Conservation (phyloP, 2,797 vertebrate species). For the Trichosurus vulpecula region DNA sequence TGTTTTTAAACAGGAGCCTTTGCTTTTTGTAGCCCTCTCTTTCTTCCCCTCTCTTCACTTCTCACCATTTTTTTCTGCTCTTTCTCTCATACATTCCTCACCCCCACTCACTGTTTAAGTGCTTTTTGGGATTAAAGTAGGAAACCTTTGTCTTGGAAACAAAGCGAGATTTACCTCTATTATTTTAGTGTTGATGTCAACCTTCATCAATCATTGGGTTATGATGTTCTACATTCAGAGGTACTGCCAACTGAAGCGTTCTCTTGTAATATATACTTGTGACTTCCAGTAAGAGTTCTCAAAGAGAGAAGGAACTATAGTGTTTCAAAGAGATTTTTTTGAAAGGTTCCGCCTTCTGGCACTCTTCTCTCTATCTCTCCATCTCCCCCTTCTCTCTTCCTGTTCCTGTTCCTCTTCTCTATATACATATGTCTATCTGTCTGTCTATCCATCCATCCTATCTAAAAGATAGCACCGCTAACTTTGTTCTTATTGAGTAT, state of each 20-base stretch:
- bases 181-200: neutral
- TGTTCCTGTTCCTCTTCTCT: conserved; percentile 28
- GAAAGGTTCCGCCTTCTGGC: too few relatives aligned
- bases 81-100: neutral
- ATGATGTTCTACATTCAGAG: neutral
- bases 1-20: neutral
- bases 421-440: too few relatives aligned
- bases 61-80: neutral
- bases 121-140: neutral
- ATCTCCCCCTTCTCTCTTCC: neutral
- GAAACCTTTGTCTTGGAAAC: neutral
- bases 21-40: neutral
- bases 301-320: neutral
- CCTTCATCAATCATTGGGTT: neutral
- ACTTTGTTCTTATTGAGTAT: neutral
- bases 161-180: neutral
- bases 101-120: neutral
- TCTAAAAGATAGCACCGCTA: conserved; percentile 16
- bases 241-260: neutral
- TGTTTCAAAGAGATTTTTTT: conserved; percentile 4
- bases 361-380: neutral
- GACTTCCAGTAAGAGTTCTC: neutral
- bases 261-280: neutral
- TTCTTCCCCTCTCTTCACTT: neutral
- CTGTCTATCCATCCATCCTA: neutral